Base-by-base conservation (phyloP, 2,888 invertebrate species). In the Epinotia brunnichana region DNA sequence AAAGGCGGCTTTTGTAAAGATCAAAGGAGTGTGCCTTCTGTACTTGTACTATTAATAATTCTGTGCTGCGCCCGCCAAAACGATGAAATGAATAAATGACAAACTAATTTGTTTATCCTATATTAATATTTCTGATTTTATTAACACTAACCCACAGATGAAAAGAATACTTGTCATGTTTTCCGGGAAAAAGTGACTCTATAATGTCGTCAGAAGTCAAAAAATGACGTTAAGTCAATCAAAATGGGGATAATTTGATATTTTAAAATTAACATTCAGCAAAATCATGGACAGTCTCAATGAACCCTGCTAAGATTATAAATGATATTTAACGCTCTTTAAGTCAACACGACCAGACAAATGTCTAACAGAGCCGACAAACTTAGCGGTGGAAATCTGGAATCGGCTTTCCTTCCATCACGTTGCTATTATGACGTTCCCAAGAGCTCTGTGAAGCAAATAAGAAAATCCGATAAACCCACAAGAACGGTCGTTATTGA, bases 401-500 rank as follows among this genome's bases (percentile, higher is more conserved):
- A 56, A 11, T 2, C n/a, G 2, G 3, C 3, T n/a, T 41, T 53
- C 35, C 53, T 19, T 29, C 39, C 21, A 21, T 56, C 54, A n/a
- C 66, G 3, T 15, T 56, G 41, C 41, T 19, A 19, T 64, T 35
- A 39, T 56, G 21, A 66, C 2, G 21, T 17, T n/a, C 13, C 54
- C n/a, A 41, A 10, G 21, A 39, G 35, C 39, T 41, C 3, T 29
- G 41, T 56, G 21, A 66, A 66, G 7, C 11, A 21, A 41, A 15
- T 21, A 3, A 56, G 41, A 59, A 70, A 41, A 60, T 15, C n/a
- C 73, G 77, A 70, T 39, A 82, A 79, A 73, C 70, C 80, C n/a
- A 77, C 77, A 4, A 81, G 80, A 69, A 77, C 83, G 2, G 73
- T 82, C 29, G 17, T 79, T 21, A 74, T 85, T 9, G 84, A 85